phyloP scores from a whole-genome alignment of 2,888 invertebrate species.

The Eucera pruinosa region DNA sequence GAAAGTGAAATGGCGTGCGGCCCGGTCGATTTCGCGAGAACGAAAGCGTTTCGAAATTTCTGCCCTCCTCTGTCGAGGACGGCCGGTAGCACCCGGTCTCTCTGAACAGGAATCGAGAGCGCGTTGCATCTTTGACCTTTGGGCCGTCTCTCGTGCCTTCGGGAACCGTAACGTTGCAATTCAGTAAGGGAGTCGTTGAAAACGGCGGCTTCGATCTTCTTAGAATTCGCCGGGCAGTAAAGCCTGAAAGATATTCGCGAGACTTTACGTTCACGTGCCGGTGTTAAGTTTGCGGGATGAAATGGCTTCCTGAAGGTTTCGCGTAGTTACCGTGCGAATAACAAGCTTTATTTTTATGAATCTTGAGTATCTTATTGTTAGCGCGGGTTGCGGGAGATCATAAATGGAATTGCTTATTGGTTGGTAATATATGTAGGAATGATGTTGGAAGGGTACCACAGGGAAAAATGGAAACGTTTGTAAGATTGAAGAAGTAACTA shows the following conservation, averaged over 20 bases:
- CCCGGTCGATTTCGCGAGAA: conserved; percentile 40
- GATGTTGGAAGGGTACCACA: too few relatives aligned
- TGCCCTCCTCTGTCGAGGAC: neutral
- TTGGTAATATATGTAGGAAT: too few relatives aligned
- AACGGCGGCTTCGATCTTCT: neutral
- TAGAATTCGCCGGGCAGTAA: neutral
- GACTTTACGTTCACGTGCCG: neutral
- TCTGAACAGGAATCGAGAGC: neutral
- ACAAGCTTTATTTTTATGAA: neutral
- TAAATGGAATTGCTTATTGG: neutral
- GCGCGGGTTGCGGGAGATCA: neutral
- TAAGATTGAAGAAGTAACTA: too few relatives aligned
- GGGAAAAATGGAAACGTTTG: too few relatives aligned
- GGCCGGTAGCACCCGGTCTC: conserved; percentile 7
- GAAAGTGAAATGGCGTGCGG: conserved; percentile 57
- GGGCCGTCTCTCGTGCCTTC: neutral
- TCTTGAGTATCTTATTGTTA: neutral
- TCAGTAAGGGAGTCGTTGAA: neutral
- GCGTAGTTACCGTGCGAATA: neutral
- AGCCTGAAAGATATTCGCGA: neutral
- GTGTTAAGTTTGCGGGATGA: neutral
- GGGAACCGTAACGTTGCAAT: conserved; percentile 5
- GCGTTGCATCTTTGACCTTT: conserved; percentile 3
- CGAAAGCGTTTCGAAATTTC: conserved; percentile 59
- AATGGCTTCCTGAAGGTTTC: neutral